A percentile compares a stretch with the other conserved stretches of the same genome.
These are phyloP conservation scores for Germaria angustata DNA, from an alignment of 2,888 invertebrate genomes.

Conservation along the genomic window DNA sequence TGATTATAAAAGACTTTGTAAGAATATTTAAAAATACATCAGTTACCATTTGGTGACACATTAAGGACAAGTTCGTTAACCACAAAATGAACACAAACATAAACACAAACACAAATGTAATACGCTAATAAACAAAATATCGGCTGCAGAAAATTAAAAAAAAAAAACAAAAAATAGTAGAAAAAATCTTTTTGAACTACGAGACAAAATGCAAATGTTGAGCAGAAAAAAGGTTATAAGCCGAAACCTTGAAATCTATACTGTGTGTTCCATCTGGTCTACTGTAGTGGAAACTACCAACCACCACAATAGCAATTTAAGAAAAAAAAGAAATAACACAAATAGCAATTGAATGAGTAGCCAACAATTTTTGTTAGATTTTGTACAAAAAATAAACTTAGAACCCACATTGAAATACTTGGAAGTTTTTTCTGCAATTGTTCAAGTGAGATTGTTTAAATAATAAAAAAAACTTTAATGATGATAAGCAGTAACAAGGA, in stretches of 20 bases:
- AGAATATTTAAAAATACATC: constrained; percentile 65
- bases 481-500: no score
- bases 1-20: constrained; percentile 63
- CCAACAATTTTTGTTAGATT: constrained; percentile 9
- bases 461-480: neutral
- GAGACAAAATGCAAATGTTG: constrained; percentile 46
- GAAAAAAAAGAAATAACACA: neutral
- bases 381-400: neutral
- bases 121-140: constrained; percentile 13
- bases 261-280: constrained; percentile 33
- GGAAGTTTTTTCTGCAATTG: constrained; percentile 12
- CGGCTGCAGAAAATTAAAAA: constrained; percentile 4
- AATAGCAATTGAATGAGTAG: constrained; percentile 61
- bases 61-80: constrained; percentile 68
- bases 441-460: neutral
- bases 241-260: constrained; percentile 65
- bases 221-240: constrained; percentile 61
- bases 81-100: constrained; percentile 43
- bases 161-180: neutral
- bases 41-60: constrained; percentile 67
- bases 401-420: constrained; percentile 6
- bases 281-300: constrained; percentile 25
- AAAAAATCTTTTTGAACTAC: constrained; percentile 52
- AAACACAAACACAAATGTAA: neutral
- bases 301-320: neutral